These are phyloP conservation scores for Nesidiocoris tenuis DNA, from an alignment of 2,888 invertebrate species.

Conservation along the genomic window DNA sequence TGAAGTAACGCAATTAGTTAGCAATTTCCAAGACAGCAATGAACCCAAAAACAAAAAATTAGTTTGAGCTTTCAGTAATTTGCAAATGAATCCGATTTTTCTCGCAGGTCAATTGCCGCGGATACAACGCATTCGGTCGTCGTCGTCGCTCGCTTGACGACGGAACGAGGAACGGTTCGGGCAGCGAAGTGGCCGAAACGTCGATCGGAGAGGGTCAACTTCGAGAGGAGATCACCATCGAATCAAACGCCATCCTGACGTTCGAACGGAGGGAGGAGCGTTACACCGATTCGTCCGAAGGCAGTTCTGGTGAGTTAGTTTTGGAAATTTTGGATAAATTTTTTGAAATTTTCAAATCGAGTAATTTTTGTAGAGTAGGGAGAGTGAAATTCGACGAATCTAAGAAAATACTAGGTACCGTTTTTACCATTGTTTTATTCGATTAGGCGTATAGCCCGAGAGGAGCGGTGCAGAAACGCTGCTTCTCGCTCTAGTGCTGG, in stretches of 20 bases:
- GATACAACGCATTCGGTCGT: constrained; percentile 85
- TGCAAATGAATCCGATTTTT: background rate
- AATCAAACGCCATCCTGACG: constrained; percentile 87
- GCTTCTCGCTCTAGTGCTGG: no score
- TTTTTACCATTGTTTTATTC: no score
- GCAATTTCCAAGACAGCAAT: no score
- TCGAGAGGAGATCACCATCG: constrained; percentile 88
- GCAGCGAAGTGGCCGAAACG: constrained; percentile 45
- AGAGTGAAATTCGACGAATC: no score
- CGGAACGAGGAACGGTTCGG: constrained; percentile 53
- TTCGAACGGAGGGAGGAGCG: constrained; percentile 82
- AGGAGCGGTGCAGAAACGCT: no score
- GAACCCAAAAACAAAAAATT: no score
- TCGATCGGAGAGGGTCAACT: constrained; percentile 66
- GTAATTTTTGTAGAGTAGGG: no score
- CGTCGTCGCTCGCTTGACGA: constrained; percentile 59
- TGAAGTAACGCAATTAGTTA: no score
- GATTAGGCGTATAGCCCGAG: no score
- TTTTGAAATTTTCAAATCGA: no score
- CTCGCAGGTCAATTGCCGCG: constrained; percentile 82
- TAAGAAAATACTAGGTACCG: background rate
- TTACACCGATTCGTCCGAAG: constrained; percentile 74
- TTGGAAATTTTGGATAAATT: no score
- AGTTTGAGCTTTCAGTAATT: no score
- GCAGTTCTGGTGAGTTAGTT: constrained; percentile 57